Evolutionary conservation across 2,113 vertebrate genomes (phyloP).

Genomic region (Tachysurus vachellii): DNA sequence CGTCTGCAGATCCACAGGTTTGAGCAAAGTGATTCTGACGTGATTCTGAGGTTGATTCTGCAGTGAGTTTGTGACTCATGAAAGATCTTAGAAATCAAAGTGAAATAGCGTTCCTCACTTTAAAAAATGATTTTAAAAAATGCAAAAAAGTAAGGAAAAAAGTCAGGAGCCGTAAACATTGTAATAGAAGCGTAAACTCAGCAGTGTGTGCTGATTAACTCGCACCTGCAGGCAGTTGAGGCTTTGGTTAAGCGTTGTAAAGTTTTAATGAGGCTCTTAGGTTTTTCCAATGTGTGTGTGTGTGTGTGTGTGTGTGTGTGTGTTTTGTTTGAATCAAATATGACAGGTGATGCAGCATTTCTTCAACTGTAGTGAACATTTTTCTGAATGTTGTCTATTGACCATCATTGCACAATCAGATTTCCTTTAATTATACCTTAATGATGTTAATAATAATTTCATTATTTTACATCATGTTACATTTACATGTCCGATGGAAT

Average conservation of each 20-base stretch:
- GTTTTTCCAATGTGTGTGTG: neutral
- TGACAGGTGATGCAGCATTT: neutral
- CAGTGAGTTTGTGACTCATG: neutral
- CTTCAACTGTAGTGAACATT: neutral
- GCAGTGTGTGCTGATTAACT: constrained; percentile 6
- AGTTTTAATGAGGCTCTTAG: constrained; percentile 25
- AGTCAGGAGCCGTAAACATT: neutral
- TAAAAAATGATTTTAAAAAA: no score
- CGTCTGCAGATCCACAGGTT: constrained; percentile 83
- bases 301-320: neutral
- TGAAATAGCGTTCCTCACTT: no score
- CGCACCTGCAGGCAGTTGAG: constrained; percentile 26
- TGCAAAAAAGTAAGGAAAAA: neutral
- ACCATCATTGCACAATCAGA: neutral
- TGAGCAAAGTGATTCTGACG: constrained; percentile 53
- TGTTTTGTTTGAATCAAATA: neutral
- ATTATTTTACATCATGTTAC: neutral
- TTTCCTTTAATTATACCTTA: neutral
- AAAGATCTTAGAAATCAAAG: neutral
- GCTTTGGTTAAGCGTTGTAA: constrained; percentile 22
- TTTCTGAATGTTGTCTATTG: neutral
- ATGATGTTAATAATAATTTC: neutral
- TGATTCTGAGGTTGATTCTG: neutral
- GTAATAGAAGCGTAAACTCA: neutral
- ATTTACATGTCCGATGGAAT: neutral